Conservation (phyloP, 1,140 invertebrate genomes). For the Drosophila orena region DNA sequence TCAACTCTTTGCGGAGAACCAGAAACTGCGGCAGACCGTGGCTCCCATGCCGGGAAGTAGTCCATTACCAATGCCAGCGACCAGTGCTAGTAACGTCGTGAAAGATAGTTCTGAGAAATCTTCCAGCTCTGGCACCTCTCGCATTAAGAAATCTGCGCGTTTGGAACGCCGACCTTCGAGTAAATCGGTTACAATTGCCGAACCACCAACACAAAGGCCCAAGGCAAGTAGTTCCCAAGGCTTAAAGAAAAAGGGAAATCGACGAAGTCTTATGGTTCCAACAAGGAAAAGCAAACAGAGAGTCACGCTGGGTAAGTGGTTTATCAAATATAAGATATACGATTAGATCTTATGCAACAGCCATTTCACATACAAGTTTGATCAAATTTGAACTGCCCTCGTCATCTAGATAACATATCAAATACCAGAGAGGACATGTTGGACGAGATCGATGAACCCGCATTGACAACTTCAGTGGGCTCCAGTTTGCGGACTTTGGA, state of each 20-base stretch:
- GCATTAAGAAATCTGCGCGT: background rate
- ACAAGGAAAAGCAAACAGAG: background rate
- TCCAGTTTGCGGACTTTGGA: background rate
- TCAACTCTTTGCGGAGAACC: constrained; percentile 30
- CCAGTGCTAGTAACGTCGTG: background rate
- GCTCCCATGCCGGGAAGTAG: background rate
- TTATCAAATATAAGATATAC: background rate
- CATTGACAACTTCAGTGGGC: background rate
- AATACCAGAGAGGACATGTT: background rate
- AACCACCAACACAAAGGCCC: background rate
- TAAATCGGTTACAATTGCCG: constrained; percentile 4
- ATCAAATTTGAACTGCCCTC: too few relatives aligned
- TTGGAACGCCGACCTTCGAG: background rate
- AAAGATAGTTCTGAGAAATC: background rate
- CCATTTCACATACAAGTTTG: too few relatives aligned
- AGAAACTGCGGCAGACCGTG: background rate
- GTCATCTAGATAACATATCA: background rate
- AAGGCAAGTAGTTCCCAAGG: background rate
- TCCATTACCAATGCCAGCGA: background rate
- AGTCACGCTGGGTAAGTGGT: constrained; percentile 1
- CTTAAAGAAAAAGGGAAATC: background rate
- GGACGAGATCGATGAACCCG: background rate
- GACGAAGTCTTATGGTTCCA: background rate
- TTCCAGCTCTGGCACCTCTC: background rate
- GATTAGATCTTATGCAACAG: too few relatives aligned